Evolutionary conservation across 92 coral and sea anemone genomes (phyloP).

Genomic region (Epizoanthus ramosus): DNA sequence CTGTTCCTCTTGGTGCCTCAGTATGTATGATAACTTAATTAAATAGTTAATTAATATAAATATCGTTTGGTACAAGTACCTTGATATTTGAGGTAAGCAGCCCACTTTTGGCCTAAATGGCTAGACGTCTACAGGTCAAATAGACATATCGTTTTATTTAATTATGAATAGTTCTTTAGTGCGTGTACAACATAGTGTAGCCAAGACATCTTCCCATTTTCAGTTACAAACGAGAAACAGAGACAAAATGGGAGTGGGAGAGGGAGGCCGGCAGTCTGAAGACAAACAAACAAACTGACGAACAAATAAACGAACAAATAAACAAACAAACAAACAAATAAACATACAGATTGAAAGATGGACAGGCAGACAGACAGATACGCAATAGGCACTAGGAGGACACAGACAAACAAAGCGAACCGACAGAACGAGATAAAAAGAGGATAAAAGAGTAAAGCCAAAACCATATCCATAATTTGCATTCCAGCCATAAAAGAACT

Average conservation of each 20-base stretch:
- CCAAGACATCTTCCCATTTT: no score
- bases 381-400: background rate
- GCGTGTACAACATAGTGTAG: background rate
- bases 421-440: background rate
- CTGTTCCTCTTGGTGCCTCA: no score
- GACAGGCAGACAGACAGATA: no score
- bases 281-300: no score
- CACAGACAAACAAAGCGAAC: background rate
- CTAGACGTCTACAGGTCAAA: slow-evolving; percentile 56
- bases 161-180: background rate
- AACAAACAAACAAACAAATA: background rate
- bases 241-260: background rate
- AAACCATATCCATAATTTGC: no score
- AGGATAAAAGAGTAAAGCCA: background rate
- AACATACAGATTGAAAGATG: background rate
- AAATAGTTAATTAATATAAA: no score
- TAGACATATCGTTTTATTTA: background rate
- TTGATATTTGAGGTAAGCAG: slow-evolving; percentile 74
- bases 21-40: no score
- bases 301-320: no score
- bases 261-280: background rate
- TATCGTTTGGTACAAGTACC: slow-evolving; percentile 43
- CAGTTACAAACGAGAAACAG: no score
- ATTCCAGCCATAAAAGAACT: no score
- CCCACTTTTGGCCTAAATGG: slow-evolving; percentile 81